A percentile compares a stretch with the other conserved stretches of the same genome.
Conservation (phyloP, 2,888 invertebrate genomes). For the Volucella inflata region DNA sequence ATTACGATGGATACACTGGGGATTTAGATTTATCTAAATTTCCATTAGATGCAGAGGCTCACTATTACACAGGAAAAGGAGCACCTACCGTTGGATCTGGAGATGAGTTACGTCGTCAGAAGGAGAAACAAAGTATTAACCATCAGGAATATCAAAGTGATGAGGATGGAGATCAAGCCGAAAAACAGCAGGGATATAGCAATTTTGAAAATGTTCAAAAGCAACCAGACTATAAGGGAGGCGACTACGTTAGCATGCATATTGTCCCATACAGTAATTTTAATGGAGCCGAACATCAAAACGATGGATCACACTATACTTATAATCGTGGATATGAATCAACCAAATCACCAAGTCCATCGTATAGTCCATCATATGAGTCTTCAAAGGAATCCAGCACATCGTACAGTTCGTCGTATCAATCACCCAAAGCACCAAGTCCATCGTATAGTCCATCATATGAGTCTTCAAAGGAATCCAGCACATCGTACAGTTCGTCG, state of each 20-base stretch:
- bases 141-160: slow-evolving; percentile 49
- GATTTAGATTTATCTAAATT: slow-evolving; percentile 60
- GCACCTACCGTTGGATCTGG: slow-evolving; percentile 20
- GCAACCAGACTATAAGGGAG: slow-evolving; percentile 37
- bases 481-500: slow-evolving; percentile 16
- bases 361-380: slow-evolving; percentile 29
- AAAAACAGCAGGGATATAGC: slow-evolving; percentile 22
- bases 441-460: slow-evolving; percentile 19
- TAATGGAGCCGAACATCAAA: slow-evolving; percentile 32
- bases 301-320: slow-evolving; percentile 12
- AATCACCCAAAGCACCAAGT: background rate
- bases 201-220: slow-evolving; percentile 25
- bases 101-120: slow-evolving; percentile 23
- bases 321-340: slow-evolving; percentile 20
- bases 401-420: no score
- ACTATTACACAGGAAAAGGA: slow-evolving; percentile 49
- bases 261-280: slow-evolving; percentile 65
- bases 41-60: slow-evolving; percentile 57
- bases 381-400: background rate
- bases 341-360: no score
- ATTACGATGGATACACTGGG: slow-evolving; percentile 39
- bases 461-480: slow-evolving; percentile 27
- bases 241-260: slow-evolving; percentile 27
- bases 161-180: slow-evolving; percentile 10
- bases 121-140: slow-evolving; percentile 1